Evolutionary conservation across 2,113 vertebrate genomes (phyloP).

Genomic region (Ammodytes marinus): DNA sequence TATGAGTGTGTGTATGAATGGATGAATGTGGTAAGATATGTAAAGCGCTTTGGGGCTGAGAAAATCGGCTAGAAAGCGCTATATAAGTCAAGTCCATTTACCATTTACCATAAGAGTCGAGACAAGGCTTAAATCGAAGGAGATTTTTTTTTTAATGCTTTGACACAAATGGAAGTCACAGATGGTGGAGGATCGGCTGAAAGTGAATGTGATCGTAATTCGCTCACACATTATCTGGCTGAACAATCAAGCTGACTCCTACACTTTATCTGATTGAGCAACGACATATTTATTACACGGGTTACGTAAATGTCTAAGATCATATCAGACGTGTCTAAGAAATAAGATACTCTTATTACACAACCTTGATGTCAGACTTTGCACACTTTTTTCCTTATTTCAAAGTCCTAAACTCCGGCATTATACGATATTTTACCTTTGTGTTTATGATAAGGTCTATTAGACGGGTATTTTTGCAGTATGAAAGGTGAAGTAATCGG

Average conservation of each 20-base stretch:
- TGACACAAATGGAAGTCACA: constrained; percentile 1
- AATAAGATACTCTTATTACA: constrained; percentile 6
- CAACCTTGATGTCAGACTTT: background rate
- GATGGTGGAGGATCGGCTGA: background rate
- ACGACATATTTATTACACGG: constrained; percentile 4
- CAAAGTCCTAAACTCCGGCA: background rate
- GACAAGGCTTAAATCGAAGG: background rate
- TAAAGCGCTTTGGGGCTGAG: too few species aligned
- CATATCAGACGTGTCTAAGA: constrained; percentile 15
- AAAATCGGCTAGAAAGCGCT: too few species aligned
- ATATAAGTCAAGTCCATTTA: too few species aligned
- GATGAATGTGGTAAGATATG: too few species aligned
- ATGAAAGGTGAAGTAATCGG: background rate
- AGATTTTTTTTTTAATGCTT: background rate
- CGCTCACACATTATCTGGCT: constrained; percentile 4
- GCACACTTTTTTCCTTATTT: background rate
- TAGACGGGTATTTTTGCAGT: background rate
- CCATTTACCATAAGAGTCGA: too few species aligned
- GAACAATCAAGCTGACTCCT: background rate
- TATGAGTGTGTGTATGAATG: too few species aligned
- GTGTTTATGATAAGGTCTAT: too few species aligned
- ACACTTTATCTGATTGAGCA: constrained; percentile 12
- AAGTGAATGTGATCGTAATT: background rate
- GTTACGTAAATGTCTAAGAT: constrained; percentile 15
- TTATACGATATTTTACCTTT: background rate